Percentiles rank a stretch among this genome's conserved stretches.
Evolutionary conservation across 2,797 vertebrate species (phyloP).

Genomic region (Odontamblyopus rebecca): DNA sequence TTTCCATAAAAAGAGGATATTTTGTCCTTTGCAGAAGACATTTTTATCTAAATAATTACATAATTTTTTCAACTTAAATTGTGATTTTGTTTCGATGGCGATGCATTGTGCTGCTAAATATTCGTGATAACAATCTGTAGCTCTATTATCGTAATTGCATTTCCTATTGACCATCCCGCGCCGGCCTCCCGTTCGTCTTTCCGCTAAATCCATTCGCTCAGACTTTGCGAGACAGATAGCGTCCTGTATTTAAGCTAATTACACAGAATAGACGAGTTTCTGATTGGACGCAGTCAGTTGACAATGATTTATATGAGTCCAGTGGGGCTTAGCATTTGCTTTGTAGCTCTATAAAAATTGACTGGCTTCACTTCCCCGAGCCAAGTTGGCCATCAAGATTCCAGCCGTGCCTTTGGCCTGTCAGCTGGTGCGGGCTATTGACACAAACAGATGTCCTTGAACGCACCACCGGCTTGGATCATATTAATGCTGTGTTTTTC

Average conservation of each 20-base stretch:
- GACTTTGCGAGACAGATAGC: constrained; percentile 37
- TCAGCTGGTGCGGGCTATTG: constrained; percentile 17
- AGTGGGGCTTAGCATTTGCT: constrained; percentile 42
- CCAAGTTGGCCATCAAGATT: constrained; percentile 37
- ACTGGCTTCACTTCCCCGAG: constrained; percentile 34
- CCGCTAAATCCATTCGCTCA: constrained; percentile 48
- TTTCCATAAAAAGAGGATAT: no score
- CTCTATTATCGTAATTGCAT: neutral
- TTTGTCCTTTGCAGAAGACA: no score
- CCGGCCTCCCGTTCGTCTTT: constrained; percentile 41
- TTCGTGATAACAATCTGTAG: neutral
- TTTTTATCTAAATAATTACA: no score
- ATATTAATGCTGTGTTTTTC: constrained; percentile 11
- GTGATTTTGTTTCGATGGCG: no score
- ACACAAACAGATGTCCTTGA: constrained; percentile 18
- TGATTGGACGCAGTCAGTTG: constrained; percentile 45
- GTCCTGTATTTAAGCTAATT: constrained; percentile 59
- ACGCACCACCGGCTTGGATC: constrained; percentile 12
- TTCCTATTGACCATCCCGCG: constrained; percentile 30
- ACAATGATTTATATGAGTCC: constrained; percentile 56
- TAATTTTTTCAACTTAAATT: no score
- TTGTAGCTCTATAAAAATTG: constrained; percentile 43
- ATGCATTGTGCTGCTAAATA: neutral
- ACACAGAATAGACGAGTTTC: constrained; percentile 48
- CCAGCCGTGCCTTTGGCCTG: constrained; percentile 26